Percentiles rank a stretch among this genome's conserved stretches.
phyloP scores from a whole-genome alignment of 2,888 invertebrate species.

The Acholoe squamosa region DNA sequence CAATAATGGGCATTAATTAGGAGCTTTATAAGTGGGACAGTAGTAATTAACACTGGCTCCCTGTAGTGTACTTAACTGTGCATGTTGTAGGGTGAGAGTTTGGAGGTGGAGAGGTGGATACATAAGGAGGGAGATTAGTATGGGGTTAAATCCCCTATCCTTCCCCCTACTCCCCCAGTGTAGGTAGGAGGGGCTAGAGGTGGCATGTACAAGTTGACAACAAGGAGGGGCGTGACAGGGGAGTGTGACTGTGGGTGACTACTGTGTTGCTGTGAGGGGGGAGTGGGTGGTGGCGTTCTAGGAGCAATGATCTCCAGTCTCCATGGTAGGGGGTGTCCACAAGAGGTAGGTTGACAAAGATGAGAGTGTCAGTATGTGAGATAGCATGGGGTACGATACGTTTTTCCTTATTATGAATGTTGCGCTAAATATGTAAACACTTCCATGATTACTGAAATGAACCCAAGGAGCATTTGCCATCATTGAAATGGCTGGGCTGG shows the following conservation, averaged over 20 bases:
- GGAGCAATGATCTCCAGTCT: not conserved
- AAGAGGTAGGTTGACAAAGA: not conserved
- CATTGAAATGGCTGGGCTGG: no score
- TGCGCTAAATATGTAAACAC: no score
- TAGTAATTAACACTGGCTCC: conserved; percentile 3
- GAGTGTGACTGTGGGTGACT: not conserved
- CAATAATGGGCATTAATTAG: not conserved
- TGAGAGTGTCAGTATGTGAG: not conserved
- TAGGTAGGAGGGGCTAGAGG: not conserved
- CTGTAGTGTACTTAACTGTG: not conserved
- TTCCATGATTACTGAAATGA: no score
- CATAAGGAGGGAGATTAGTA: not conserved
- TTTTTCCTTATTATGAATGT: no score
- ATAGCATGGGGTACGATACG: no score
- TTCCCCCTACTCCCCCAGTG: not conserved
- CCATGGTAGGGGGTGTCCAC: not conserved
- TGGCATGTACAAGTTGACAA: not conserved
- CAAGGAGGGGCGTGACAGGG: not conserved
- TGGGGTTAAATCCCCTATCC: not conserved
- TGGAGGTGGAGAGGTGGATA: not conserved
- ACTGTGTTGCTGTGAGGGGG: no score
- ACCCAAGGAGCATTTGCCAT: no score
- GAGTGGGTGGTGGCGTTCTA: no score
- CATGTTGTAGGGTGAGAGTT: not conserved
- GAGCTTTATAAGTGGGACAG: not conserved